Evolutionary conservation across 1,140 invertebrate species (phyloP).

Genomic region (Dufourea novaeangliae): DNA sequence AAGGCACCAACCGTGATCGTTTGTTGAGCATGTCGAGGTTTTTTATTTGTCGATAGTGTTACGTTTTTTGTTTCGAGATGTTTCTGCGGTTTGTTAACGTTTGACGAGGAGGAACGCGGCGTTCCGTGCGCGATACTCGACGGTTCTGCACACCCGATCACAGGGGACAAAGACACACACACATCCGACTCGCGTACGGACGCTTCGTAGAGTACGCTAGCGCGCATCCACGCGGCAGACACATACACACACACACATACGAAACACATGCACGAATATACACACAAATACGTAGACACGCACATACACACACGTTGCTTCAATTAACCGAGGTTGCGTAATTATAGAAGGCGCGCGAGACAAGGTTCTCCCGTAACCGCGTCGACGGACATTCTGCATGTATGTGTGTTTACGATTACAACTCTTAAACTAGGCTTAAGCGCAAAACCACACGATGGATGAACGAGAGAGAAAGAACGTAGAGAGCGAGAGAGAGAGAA

Average conservation of each 20-base stretch:
- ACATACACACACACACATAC: neutral
- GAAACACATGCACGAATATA: neutral
- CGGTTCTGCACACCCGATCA: too few relatives aligned
- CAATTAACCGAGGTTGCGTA: conserved; percentile 25
- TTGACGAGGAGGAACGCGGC: conserved; percentile 45
- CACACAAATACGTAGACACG: neutral
- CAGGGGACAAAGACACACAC: too few relatives aligned
- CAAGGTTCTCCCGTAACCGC: conserved; percentile 17
- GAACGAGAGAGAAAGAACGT: conserved; percentile 48
- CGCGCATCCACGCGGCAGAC: neutral
- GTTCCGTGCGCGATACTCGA: conserved; percentile 29
- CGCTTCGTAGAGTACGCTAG: neutral
- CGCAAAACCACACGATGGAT: neutral
- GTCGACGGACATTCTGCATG: conserved; percentile 75
- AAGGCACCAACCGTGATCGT: conserved; percentile 18
- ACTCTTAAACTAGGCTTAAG: conserved; percentile 73
- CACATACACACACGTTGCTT: conserved; percentile 26
- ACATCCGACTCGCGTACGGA: neutral
- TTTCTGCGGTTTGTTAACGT: conserved; percentile 75
- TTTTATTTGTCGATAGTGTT: conserved; percentile 69
- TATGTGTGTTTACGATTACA: conserved; percentile 79
- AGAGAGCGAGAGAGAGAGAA: conserved; percentile 45
- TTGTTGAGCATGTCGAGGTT: conserved; percentile 47
- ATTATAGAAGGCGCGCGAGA: conserved; percentile 41
- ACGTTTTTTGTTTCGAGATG: conserved; percentile 75